Evolutionary conservation across 2,888 invertebrate genomes (phyloP).

Genomic region (Lathronympha strigana): DNA sequence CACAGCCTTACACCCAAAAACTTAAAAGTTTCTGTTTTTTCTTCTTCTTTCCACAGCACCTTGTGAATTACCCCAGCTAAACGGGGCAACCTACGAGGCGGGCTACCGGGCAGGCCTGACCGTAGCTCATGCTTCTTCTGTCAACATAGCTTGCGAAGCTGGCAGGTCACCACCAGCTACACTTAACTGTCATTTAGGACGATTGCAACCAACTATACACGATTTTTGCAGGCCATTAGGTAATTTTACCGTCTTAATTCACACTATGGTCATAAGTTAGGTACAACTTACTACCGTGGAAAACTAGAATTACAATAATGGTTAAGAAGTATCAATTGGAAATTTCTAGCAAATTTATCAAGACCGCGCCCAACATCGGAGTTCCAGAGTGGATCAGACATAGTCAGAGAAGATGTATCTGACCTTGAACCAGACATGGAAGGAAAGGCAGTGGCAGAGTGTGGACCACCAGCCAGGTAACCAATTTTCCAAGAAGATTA

Average conservation of each 20-base stretch:
- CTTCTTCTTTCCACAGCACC: slow-evolving; percentile 76
- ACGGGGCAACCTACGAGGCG: slow-evolving; percentile 88
- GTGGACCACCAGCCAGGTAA: slow-evolving; percentile 88
- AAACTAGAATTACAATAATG: too few species aligned
- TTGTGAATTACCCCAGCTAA: slow-evolving; percentile 87
- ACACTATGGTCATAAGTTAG: too few species aligned
- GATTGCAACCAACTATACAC: slow-evolving; percentile 85
- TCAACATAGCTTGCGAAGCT: slow-evolving; percentile 88
- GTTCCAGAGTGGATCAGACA: slow-evolving; percentile 80
- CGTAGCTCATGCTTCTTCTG: slow-evolving; percentile 91
- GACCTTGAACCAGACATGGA: slow-evolving; percentile 81
- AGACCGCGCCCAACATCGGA: slow-evolving; percentile 77
- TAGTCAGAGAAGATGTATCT: slow-evolving; percentile 84
- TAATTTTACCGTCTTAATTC: slow-evolving; percentile 44
- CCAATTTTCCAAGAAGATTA: slow-evolving; percentile 41
- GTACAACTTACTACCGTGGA: too few species aligned
- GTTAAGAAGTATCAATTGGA: too few species aligned
- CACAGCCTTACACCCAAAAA: too few species aligned
- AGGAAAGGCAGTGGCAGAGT: slow-evolving; percentile 74
- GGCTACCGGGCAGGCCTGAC: slow-evolving; percentile 92
- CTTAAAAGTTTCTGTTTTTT: not conserved
- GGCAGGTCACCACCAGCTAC: slow-evolving; percentile 83
- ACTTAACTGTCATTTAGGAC: slow-evolving; percentile 86
- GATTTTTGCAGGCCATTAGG: slow-evolving; percentile 79
- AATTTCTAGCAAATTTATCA: slow-evolving; percentile 67